Evolutionary conservation across 1,140 invertebrate genomes (phyloP).

Genomic region (Rhynchophorus ferrugineus): DNA sequence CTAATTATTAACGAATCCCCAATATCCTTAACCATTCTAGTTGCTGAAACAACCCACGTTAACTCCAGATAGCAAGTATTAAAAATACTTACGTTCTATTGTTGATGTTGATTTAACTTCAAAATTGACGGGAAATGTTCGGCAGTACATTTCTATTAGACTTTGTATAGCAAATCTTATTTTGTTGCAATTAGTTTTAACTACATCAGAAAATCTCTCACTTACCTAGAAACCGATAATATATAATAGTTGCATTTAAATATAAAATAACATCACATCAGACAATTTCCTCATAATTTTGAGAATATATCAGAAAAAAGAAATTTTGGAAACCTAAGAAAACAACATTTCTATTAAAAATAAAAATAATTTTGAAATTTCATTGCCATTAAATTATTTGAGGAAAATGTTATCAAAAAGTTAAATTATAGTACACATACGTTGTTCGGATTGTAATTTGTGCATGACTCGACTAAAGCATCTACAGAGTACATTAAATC

Average conservation of each 20-base stretch:
- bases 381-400: too few relatives aligned
- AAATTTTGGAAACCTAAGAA: too few relatives aligned
- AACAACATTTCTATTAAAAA: too few relatives aligned
- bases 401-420: too few relatives aligned
- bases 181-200: constrained; percentile 55
- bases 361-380: too few relatives aligned
- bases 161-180: constrained; percentile 65
- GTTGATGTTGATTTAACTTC: constrained; percentile 40
- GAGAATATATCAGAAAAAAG: too few relatives aligned
- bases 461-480: constrained; percentile 59
- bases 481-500: constrained; percentile 71
- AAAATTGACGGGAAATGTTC: constrained; percentile 80
- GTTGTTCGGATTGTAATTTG: too few relatives aligned
- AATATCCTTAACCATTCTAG: constrained; percentile 59
- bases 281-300: too few relatives aligned
- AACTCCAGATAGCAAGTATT: too few relatives aligned
- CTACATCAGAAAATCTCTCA: constrained; percentile 47
- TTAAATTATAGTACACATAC: too few relatives aligned
- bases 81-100: constrained; percentile 19
- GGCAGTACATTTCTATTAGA: constrained; percentile 72
- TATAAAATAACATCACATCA: too few relatives aligned
- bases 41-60: constrained; percentile 52
- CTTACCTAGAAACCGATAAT: background rate
- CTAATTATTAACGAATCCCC: constrained; percentile 74
- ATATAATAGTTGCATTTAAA: too few relatives aligned